Evolutionary conservation across 2,888 invertebrate species (phyloP), one percentile per base, ranked within the genome.

Genomic region (Polyploca ridens): DNA sequence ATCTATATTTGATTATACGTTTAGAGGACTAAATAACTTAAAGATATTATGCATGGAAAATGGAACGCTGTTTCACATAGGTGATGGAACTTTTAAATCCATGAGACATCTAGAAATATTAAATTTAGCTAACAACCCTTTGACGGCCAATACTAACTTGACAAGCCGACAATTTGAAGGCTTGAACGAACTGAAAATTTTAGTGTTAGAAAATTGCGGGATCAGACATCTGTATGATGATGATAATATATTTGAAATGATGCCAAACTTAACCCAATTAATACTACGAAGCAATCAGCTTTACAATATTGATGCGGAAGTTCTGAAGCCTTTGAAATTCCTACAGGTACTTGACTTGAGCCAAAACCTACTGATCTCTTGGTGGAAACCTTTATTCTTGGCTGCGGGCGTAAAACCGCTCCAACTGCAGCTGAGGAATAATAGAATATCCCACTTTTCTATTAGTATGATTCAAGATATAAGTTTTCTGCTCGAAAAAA

Each of bases 381-480:
- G 95, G 95, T 90, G 94, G 83, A 84, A 86, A 41, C 89, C 93
- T 1, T 68, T 95, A 63, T 95, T 95, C 72, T 67, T 90, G n/a
- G 72, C 81, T 0, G 84, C 91, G 0, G 94, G 94, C 59, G 83
- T 87, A 0, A 86, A 85, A 13, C 88, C 95, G 5, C 74, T 75
- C 13, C 86, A 78, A 44, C 65, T 95, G 3, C 85, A 88, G 59
- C 75, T 95, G n/a, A 88, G 85, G 8, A 90, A 94, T 62, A 96
- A 96, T 74, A 95, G 95, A 83, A 89, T 96, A 66, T 90, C 94
- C 27, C 92, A 94, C 72, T 90, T 95, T 38, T 94, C 94, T 14
- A 68, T 90, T 11, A 91, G 91, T n/a, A 95, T 96, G 95, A 85
- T 95, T 62, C 83, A 93, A 73, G 96, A 96, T 78, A 93, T 95